Evolutionary conservation across 2,888 invertebrate genomes (phyloP).

Genomic region (Chrysolina americana): DNA sequence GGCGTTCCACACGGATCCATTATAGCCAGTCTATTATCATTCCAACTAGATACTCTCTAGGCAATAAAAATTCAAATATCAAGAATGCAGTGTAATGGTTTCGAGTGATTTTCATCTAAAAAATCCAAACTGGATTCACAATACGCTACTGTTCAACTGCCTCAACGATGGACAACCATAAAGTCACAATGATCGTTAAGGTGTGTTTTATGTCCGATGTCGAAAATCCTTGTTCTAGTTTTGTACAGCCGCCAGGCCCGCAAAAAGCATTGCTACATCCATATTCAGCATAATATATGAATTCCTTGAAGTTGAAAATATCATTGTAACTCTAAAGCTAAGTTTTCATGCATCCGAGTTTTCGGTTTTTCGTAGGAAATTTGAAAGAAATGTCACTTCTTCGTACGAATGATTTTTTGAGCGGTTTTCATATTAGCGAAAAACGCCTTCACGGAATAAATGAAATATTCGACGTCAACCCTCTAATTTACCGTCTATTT

Average conservation of each 20-base stretch:
- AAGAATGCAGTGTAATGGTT: not conserved
- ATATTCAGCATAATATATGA: not conserved
- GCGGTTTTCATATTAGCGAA: no score
- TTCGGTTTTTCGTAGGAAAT: no score
- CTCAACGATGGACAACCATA: not conserved
- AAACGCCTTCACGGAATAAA: no score
- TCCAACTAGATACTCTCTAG: not conserved
- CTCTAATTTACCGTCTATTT: no score
- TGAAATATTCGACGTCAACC: no score
- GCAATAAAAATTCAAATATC: not conserved
- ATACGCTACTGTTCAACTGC: not conserved
- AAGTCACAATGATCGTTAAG: constrained; percentile 9
- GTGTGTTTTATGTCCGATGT: constrained; percentile 16
- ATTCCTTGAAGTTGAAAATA: not conserved
- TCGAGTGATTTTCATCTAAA: not conserved
- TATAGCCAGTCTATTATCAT: not conserved
- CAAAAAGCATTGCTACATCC: constrained; percentile 6
- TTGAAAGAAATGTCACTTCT: no score
- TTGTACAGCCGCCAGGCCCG: constrained; percentile 24
- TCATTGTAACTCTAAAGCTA: no score
- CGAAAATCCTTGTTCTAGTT: constrained; percentile 41
- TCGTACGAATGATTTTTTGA: no score
- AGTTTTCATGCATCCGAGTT: no score
- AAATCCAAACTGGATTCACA: not conserved
- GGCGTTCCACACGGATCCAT: not conserved